Conservation (phyloP, 2,888 invertebrate species). For the Eurytoma californica region DNA sequence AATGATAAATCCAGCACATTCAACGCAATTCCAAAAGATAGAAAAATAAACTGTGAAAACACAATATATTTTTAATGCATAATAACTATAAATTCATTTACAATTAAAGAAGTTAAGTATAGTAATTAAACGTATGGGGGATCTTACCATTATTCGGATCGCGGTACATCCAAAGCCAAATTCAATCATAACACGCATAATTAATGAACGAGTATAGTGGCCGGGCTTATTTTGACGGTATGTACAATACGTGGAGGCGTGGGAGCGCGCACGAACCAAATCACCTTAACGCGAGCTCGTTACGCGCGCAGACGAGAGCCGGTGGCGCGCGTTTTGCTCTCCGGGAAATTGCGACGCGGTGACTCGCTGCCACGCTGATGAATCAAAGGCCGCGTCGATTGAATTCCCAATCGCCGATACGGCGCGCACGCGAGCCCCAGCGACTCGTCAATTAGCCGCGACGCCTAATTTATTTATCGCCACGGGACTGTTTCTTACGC, state of each 20-base stretch:
- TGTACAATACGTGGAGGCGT: not conserved
- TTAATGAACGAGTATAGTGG: not conserved
- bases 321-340: not conserved
- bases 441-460: slow-evolving; percentile 70
- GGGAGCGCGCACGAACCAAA: not conserved
- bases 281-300: slow-evolving; percentile 20
- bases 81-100: too few species aligned
- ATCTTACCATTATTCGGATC: too few species aligned
- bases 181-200: not conserved
- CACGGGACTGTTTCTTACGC: slow-evolving; percentile 33
- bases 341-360: slow-evolving; percentile 7
- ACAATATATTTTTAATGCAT: too few species aligned
- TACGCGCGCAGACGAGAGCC: not conserved
- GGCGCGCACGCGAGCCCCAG: slow-evolving; percentile 62
- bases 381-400: slow-evolving; percentile 51
- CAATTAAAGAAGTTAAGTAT: too few species aligned
- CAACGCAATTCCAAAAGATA: too few species aligned
- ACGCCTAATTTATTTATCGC: slow-evolving; percentile 69
- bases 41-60: too few species aligned
- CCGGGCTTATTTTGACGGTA: not conserved
- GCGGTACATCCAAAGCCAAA: not conserved
- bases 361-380: slow-evolving; percentile 61
- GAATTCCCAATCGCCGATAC: slow-evolving; percentile 55
- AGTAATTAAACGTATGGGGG: too few species aligned
- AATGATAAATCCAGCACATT: too few species aligned